Base-by-base conservation (phyloP, 1,140 invertebrate species). In the Heterodera carotae region DNA sequence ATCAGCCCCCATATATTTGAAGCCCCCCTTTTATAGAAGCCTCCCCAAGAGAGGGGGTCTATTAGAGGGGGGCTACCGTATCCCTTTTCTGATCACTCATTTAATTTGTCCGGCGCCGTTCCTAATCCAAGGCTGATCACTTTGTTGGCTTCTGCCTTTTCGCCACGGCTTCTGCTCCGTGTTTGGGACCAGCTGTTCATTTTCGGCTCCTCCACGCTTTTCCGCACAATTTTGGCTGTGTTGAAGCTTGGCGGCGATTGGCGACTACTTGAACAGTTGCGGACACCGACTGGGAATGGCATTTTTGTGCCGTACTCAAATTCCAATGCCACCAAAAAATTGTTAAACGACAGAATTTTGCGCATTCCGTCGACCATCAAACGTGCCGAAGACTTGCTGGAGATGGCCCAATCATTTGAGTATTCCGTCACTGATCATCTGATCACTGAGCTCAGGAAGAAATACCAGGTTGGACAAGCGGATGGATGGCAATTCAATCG, bases 171-270 rank as follows among this genome's bases (percentile, higher is more conserved):
- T 77, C 90, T 99, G 59, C 89, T 99, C 4, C 90, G 94, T 76
- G 92, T 99, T 79, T 99, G 97, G 97, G 97, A 99, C 89, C 90
- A 97, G 76, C 94, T 99, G 88, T 97, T 98, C 88, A 90, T 90
- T 80, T 89, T 98, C 89, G 97, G 97, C 59, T 96, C 94, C 15
- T 92, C 96, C 78, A 92, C 97, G 66, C 90, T 99, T n/a, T 98
- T 99, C 88, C 94, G 98, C 91, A 15, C 75, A 22, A 80, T 82
- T n/a, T 77, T 88, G 15, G 79, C 85, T 15, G 82, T 86, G 75
- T 68, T 86, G 18, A 86, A 86, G 77, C 80, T 88, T 73, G 81
- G 79, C 25, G 86, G 88, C 64, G 86, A n/a, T n/a, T n/a, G n/a
- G 85, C 70, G 60, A 77, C n/a, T n/a, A 31, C 76, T 87, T 7